A percentile compares a stretch with the other conserved stretches of the same genome.
These are phyloP conservation scores for Drosophila suboccidentalis DNA, from an alignment of 2,888 invertebrate genomes.

Conservation along the genomic window DNA sequence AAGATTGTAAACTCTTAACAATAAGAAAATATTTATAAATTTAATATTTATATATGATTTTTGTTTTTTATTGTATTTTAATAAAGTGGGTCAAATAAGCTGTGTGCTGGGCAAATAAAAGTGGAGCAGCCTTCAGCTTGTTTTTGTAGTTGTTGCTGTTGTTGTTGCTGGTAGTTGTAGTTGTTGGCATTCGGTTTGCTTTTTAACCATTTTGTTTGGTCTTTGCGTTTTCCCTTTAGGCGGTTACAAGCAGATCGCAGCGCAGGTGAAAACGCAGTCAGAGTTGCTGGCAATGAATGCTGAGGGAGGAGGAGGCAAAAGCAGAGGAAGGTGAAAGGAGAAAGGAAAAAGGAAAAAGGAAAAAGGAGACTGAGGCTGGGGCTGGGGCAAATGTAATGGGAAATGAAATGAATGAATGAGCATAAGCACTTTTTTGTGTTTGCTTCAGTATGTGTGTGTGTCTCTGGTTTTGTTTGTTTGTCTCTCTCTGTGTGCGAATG, in stretches of 20 bases:
- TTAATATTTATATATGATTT: too few relatives aligned
- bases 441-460: slow-evolving; percentile 17
- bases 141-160: slow-evolving; percentile 34
- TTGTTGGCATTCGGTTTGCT: slow-evolving; percentile 66
- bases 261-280: slow-evolving; percentile 50
- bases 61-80: too few relatives aligned
- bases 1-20: too few relatives aligned
- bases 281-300: slow-evolving; percentile 52
- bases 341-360: background rate
- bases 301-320: background rate
- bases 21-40: too few relatives aligned
- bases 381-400: slow-evolving; percentile 70
- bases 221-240: slow-evolving; percentile 62
- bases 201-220: slow-evolving; percentile 79
- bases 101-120: background rate
- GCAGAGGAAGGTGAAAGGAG: background rate
- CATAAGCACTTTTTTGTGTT: slow-evolving; percentile 77
- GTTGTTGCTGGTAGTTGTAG: slow-evolving; percentile 3
- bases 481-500: slow-evolving; percentile 23
- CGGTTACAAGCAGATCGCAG: slow-evolving; percentile 34
- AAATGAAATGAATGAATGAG: slow-evolving; percentile 81
- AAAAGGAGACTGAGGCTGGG: slow-evolving; percentile 3
- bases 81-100: too few relatives aligned
- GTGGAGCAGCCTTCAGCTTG: slow-evolving; percentile 56
- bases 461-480: slow-evolving; percentile 22